Base-by-base conservation (phyloP, 2,797 vertebrate species). In the Labeo calbasu region DNA sequence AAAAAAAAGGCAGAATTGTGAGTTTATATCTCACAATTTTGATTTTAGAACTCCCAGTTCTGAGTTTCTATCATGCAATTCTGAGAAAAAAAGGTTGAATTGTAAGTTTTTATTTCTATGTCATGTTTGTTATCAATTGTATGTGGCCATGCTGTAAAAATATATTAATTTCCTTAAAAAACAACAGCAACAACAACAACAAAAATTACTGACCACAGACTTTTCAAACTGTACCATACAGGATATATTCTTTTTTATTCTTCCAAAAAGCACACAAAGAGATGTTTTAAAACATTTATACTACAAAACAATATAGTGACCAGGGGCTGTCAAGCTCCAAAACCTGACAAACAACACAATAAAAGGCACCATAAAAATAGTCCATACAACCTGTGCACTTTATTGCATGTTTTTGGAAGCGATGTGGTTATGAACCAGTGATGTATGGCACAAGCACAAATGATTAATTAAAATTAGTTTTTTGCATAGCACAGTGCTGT, bases 261-360 rank as follows among this genome's bases (percentile, higher is more conserved):
- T n/a, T 43, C 19, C 21, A 36, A 21, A 1, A 19, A 40, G 36
- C 66, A 68, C 8, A 66, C 9, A 66, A 66, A 36, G 32, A 66
- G 32, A 36, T n/a, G 36, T 69, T 69, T 69, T 69, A 12, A 68
- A 68, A 69, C 10, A 65, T 65, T 32, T 68, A 36, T 68, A 40
- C 65, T 40, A 36, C 65, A 32, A 68, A 68, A 21, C 32, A 36
- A 68, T 66, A 66, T 32, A 68, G 28, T 21, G 28, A 40, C 32
- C 15, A 68, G 9, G 10, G 65, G 15, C 32, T 68, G 21, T 25
- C 69, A 50, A 50, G n/a, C 32, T 71, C 13, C 43, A 50, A 71
- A 23, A 10, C n/a, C 25, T 71, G 69, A 71, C 69, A 70, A 48
- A 48, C 0, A 25, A 6, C 13, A n/a, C 43, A 23, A 71, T 46